These are phyloP conservation scores for Phalera bucephala DNA, from an alignment of 2,888 invertebrate species.

Conservation along the genomic window DNA sequence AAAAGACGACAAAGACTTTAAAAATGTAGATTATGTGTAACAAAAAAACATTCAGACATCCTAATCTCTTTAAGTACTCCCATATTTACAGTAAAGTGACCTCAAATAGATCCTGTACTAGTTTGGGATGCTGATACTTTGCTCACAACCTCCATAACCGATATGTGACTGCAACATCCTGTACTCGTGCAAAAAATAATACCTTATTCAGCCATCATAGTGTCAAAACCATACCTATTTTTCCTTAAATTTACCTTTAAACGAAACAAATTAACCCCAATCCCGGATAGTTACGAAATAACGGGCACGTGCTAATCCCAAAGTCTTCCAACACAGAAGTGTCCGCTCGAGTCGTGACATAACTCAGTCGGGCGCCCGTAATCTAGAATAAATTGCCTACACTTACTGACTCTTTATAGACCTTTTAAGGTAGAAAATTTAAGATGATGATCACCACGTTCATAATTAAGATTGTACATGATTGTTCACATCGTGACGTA, in stretches of 20 bases:
- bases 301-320: conserved; percentile 52
- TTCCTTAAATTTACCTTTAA: not conserved
- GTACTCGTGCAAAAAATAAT: too few species aligned
- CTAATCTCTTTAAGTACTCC: too few species aligned
- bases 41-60: too few species aligned
- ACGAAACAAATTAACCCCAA: conserved; percentile 1
- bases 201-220: too few species aligned
- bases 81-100: too few species aligned
- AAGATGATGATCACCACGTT: conserved; percentile 81
- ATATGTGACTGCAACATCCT: too few species aligned
- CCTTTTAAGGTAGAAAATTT: conserved; percentile 81
- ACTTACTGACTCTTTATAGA: conserved; percentile 79
- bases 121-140: too few species aligned
- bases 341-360: conserved; percentile 75
- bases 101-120: too few species aligned
- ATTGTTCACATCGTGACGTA: conserved; percentile 72
- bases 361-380: conserved; percentile 62
- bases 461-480: conserved; percentile 76
- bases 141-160: too few species aligned
- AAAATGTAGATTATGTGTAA: too few species aligned
- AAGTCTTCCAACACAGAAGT: conserved; percentile 69
- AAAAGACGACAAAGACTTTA: too few species aligned
- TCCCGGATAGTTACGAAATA: conserved; percentile 34
- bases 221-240: too few species aligned
- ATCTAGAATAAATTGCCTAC: conserved; percentile 79